Evolutionary conservation across 2,888 invertebrate genomes (phyloP).

Genomic region (Polia nebulosa): DNA sequence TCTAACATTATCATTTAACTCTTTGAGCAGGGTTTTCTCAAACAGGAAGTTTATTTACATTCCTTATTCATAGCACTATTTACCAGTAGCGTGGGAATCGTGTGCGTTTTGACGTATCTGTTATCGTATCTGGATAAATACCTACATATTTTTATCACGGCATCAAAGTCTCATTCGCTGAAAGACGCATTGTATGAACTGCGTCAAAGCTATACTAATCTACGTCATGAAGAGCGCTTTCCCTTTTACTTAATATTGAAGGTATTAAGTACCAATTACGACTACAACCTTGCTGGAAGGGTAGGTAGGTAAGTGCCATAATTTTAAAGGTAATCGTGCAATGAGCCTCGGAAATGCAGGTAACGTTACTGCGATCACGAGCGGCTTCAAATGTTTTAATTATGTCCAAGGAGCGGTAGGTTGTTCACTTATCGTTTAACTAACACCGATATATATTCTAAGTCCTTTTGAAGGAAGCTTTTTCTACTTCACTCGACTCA

Average conservation of each 20-base stretch:
- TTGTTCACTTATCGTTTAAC: constrained; percentile 14
- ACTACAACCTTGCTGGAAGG: background rate
- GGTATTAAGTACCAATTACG: constrained; percentile 10
- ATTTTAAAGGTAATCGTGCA: background rate
- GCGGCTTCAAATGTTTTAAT: constrained; percentile 20
- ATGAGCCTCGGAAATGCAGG: constrained; percentile 8
- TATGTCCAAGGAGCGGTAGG: constrained; percentile 2
- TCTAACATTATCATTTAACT: background rate
- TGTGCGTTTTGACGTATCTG: too few relatives aligned
- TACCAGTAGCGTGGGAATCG: background rate
- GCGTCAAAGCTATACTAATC: too few relatives aligned
- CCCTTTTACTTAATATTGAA: background rate
- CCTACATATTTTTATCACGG: background rate
- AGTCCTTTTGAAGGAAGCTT: background rate
- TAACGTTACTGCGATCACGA: constrained; percentile 15
- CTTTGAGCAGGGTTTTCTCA: constrained; percentile 14
- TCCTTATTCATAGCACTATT: background rate
- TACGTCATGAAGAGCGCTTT: background rate
- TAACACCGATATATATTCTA: background rate
- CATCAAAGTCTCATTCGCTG: too few relatives aligned
- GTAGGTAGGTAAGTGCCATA: constrained; percentile 6
- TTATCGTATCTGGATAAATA: background rate
- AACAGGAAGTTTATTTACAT: background rate
- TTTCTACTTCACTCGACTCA: background rate
- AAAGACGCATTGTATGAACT: too few relatives aligned